These are phyloP conservation scores for Callyntrura sp. DNA, from an alignment of 2,888 invertebrate species.

Conservation along the genomic window DNA sequence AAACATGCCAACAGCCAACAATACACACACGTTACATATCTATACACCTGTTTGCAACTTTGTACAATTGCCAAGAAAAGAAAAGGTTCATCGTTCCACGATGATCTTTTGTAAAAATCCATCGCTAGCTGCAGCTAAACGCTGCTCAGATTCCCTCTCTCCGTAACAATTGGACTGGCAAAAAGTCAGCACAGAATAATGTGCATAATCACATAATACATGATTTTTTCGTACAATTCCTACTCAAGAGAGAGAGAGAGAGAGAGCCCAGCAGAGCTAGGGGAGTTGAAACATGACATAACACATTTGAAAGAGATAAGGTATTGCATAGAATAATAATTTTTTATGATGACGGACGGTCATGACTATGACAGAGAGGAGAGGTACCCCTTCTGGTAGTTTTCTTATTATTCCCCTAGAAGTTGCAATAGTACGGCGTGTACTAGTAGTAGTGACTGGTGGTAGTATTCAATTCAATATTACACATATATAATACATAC, in stretches of 20 bases:
- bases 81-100: slow-evolving; percentile 59
- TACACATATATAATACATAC: no score
- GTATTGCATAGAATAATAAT: slow-evolving; percentile 60
- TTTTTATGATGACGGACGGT: slow-evolving; percentile 60
- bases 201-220: slow-evolving; percentile 9
- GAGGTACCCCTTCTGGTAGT: slow-evolving; percentile 25
- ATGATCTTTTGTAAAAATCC: neutral
- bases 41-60: slow-evolving; percentile 27
- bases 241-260: slow-evolving; percentile 14
- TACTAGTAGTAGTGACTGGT: neutral
- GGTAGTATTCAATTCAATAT: neutral
- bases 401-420: neutral
- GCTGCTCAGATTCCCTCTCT: neutral
- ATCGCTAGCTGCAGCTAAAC: slow-evolving; percentile 1
- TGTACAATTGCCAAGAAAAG: slow-evolving; percentile 53
- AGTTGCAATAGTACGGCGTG: neutral
- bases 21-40: neutral
- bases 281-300: slow-evolving; percentile 44
- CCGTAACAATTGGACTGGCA: slow-evolving; percentile 46
- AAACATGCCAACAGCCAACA: neutral
- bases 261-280: neutral
- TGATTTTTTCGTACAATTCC: slow-evolving; percentile 44
- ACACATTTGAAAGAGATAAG: slow-evolving; percentile 42
- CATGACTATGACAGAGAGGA: slow-evolving; percentile 54
- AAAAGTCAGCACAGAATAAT: slow-evolving; percentile 43